These are phyloP conservation scores for Neelides sp. DNA, from an alignment of 1,140 invertebrate species.

Conservation along the genomic window DNA sequence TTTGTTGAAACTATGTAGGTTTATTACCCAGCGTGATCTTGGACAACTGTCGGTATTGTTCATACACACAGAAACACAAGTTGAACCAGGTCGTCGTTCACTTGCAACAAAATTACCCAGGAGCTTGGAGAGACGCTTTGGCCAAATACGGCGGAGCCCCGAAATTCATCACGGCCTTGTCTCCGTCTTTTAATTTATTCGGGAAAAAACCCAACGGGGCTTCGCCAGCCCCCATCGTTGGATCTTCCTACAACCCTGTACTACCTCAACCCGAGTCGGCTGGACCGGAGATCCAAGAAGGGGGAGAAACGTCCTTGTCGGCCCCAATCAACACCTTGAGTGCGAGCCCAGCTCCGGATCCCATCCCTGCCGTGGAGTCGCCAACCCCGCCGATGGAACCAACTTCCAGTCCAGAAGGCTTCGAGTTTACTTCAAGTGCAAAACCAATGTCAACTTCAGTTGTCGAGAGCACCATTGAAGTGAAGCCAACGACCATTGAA, in stretches of 20 bases:
- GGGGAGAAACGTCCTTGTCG: too few species aligned
- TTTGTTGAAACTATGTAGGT: conserved; percentile 5
- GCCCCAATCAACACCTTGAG: too few species aligned
- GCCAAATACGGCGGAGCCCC: conserved; percentile 15
- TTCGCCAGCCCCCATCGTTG: background rate
- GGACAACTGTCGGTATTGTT: conserved; percentile 21
- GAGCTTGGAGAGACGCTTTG: conserved; percentile 17
- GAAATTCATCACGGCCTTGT: conserved; percentile 16
- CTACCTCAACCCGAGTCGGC: conserved; percentile 1
- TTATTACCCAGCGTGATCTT: conserved; percentile 17
- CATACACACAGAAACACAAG: conserved; percentile 9
- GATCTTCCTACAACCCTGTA: conserved; percentile 1
- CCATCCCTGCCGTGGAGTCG: conserved; percentile 7
- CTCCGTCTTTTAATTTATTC: conserved; percentile 9
- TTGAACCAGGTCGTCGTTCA: conserved; percentile 15
- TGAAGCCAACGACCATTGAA: conserved; percentile 6
- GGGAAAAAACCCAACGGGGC: background rate
- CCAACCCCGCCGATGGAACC: conserved; percentile 9
- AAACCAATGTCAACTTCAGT: conserved; percentile 15
- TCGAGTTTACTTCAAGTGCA: conserved; percentile 5
- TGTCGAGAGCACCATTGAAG: conserved; percentile 12
- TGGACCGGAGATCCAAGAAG: background rate
- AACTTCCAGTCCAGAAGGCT: conserved; percentile 10
- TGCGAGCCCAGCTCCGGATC: conserved; percentile 6
- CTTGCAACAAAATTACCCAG: conserved; percentile 18